Percentiles rank a stretch among this genome's conserved stretches.
phyloP scores from a whole-genome alignment of 2,797 vertebrate genomes.

The Nannoperca obscura region DNA sequence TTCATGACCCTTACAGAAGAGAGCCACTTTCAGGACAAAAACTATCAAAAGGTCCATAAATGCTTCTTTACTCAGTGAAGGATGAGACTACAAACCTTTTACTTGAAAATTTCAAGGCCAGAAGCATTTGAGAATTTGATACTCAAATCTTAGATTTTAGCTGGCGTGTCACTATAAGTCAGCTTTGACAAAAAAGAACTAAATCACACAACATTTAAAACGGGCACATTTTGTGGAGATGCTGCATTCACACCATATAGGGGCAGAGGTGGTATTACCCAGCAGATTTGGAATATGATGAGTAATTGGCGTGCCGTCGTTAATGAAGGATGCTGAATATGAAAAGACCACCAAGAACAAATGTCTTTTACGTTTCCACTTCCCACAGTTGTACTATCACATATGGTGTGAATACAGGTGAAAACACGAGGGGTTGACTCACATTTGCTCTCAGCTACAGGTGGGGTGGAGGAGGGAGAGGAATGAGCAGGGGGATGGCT shows the following conservation, averaged over 20 bases:
- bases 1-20: neutral
- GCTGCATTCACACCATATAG: conserved; percentile 67
- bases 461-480: conserved; percentile 82
- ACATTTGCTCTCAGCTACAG: conserved; percentile 89
- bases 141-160: neutral
- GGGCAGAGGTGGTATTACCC: neutral
- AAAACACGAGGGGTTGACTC: conserved; percentile 74
- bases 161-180: conserved; percentile 1
- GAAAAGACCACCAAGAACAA: neutral
- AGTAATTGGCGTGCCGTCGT: no score
- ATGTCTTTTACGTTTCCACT: neutral
- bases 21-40: neutral
- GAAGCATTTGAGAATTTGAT: neutral
- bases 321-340: neutral
- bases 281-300: neutral
- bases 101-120: neutral
- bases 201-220: conserved; percentile 26
- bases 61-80: neutral
- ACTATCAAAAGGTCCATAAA: neutral
- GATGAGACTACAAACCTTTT: conserved; percentile 15
- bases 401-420: conserved; percentile 65
- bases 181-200: conserved; percentile 15
- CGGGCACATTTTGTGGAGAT: conserved; percentile 10
- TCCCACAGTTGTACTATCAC: no score
- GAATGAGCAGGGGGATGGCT: conserved; percentile 73